Conservation (phyloP, 2,113 vertebrate species). For the Brienomyrus longianalis region DNA sequence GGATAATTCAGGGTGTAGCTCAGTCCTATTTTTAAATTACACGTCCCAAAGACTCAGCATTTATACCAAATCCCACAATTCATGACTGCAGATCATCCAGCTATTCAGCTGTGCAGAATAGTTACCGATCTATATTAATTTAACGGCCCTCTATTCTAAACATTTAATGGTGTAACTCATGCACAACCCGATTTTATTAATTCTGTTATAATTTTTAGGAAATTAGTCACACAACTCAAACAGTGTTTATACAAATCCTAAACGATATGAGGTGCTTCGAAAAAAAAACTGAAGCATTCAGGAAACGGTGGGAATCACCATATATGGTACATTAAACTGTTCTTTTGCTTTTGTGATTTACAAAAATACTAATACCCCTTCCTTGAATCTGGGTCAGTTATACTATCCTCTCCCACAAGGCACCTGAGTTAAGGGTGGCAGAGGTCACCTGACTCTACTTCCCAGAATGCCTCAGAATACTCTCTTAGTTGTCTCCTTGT, state of each 20-base stretch:
- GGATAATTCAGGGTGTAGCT: background rate
- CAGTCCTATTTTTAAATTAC: background rate
- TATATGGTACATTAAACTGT: background rate
- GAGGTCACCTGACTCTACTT: background rate
- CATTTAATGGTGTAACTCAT: background rate
- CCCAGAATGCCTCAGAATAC: background rate
- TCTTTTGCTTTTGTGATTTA: background rate
- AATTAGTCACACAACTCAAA: background rate
- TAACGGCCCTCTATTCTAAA: background rate
- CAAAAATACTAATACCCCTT: background rate
- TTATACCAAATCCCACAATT: background rate
- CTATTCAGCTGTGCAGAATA: background rate
- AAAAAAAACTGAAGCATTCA: background rate
- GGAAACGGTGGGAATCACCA: background rate
- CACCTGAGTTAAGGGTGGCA: background rate
- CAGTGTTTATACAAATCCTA: background rate
- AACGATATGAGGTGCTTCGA: background rate
- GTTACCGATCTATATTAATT: background rate
- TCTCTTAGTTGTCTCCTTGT: background rate
- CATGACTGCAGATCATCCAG: background rate
- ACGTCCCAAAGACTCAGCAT: background rate
- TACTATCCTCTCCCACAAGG: background rate
- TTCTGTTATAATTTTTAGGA: background rate
- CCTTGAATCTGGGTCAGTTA: background rate
- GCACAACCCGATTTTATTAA: background rate